Percentiles rank a stretch among this genome's conserved stretches.
phyloP scores from a whole-genome alignment of 2,797 vertebrate genomes.

The Pelodytes ibericus region DNA sequence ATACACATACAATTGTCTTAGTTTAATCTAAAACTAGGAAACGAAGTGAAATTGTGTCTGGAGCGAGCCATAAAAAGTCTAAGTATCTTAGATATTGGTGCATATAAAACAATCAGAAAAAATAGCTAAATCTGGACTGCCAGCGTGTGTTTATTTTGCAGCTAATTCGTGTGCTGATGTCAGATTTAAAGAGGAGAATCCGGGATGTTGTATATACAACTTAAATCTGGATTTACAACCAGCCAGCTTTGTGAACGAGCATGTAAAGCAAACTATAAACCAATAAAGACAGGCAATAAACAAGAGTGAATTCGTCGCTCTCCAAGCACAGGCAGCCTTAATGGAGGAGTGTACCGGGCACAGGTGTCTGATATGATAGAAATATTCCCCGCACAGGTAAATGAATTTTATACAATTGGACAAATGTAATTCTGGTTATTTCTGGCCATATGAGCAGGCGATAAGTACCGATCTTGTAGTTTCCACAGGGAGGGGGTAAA shows the following conservation, averaged over 20 bases:
- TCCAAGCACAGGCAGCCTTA: slow-evolving; percentile 71
- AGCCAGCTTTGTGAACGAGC: slow-evolving; percentile 22
- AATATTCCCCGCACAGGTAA: slow-evolving; percentile 72
- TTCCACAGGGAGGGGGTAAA: slow-evolving; percentile 55
- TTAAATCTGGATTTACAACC: slow-evolving; percentile 35
- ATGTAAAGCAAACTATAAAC: slow-evolving; percentile 44
- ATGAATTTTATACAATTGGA: slow-evolving; percentile 74
- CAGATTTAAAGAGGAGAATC: slow-evolving; percentile 17
- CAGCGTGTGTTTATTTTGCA: neutral
- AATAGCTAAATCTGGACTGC: neutral
- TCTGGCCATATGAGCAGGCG: slow-evolving; percentile 71
- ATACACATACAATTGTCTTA: neutral
- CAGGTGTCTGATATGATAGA: slow-evolving; percentile 65
- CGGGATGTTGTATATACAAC: slow-evolving; percentile 1
- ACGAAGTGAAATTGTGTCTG: neutral
- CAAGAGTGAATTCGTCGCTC: slow-evolving; percentile 72
- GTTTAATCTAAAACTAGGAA: slow-evolving; percentile 3
- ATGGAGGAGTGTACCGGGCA: slow-evolving; percentile 59
- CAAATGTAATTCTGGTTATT: slow-evolving; percentile 73
- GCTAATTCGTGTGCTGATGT: neutral
- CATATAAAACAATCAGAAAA: neutral
- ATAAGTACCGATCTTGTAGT: too few species aligned
- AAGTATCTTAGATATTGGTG: neutral
- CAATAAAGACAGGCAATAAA: slow-evolving; percentile 75
- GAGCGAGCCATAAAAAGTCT: neutral